Evolutionary conservation across 2,113 vertebrate species (phyloP).

Genomic region (Paradoxurus hermaphroditus): DNA sequence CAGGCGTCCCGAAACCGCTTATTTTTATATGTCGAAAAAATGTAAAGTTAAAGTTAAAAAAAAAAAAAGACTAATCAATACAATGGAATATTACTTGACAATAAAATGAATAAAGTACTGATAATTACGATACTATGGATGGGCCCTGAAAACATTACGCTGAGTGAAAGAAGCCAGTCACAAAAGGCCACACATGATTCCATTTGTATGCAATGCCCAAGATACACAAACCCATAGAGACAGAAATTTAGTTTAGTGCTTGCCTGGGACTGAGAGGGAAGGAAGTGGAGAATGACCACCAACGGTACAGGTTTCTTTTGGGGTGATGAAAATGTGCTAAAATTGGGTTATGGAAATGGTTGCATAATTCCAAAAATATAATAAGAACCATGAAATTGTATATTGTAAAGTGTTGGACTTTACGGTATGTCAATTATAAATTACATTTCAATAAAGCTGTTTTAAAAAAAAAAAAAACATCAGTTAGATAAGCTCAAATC

Average conservation of each 20-base stretch:
- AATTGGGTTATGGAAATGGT: background rate
- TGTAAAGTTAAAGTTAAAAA: background rate
- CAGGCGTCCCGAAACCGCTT: background rate
- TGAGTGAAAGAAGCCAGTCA: background rate
- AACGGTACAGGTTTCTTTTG: background rate
- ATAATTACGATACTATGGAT: background rate
- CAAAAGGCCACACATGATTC: background rate
- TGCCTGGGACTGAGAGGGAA: background rate
- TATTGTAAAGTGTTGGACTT: background rate
- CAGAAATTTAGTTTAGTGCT: background rate
- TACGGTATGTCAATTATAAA: background rate
- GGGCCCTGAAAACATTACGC: background rate
- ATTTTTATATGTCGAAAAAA: background rate
- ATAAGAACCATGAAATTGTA: background rate
- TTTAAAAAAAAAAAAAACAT: background rate
- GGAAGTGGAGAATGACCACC: background rate
- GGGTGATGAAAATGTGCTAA: background rate
- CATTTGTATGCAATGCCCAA: background rate
- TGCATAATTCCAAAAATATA: background rate
- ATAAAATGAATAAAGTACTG: background rate
- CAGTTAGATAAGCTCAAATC: background rate
- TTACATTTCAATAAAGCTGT: background rate
- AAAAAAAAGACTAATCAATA: background rate
- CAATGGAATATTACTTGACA: background rate
- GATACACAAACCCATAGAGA: background rate